Evolutionary conservation across 1,140 invertebrate genomes (phyloP).

Genomic region (Eupeodes corollae): DNA sequence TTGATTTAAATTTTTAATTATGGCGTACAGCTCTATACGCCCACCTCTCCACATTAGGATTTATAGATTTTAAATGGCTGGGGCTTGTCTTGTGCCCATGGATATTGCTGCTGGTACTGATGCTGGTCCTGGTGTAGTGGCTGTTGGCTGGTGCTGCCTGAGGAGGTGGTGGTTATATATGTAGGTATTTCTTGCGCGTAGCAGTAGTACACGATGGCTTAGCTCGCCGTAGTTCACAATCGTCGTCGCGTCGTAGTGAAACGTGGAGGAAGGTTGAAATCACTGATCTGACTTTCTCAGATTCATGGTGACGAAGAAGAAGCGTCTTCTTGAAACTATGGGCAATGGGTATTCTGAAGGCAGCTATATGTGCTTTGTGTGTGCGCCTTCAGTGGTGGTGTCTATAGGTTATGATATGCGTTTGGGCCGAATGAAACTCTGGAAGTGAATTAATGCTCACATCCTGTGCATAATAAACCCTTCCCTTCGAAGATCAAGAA

Average conservation of each 20-base stretch:
- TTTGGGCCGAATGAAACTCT: neutral
- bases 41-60: conserved; percentile 1
- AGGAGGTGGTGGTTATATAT: neutral
- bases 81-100: neutral
- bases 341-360: no score
- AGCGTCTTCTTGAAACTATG: no score
- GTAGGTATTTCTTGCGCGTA: neutral
- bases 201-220: neutral
- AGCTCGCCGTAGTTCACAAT: neutral
- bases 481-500: neutral
- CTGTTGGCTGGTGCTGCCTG: neutral
- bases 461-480: neutral
- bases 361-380: no score
- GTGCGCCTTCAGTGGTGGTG: no score
- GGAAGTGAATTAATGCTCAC: neutral
- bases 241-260: neutral
- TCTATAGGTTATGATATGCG: no score
- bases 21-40: conserved; percentile 2
- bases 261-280: neutral
- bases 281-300: neutral
- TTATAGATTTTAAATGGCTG: neutral
- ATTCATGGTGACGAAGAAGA: no score
- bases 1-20: conserved; percentile 4
- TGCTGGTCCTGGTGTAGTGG: no score
- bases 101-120: neutral